These are phyloP conservation scores for Apeltes quadracus DNA, from an alignment of 2,113 vertebrate species.

Conservation along the genomic window DNA sequence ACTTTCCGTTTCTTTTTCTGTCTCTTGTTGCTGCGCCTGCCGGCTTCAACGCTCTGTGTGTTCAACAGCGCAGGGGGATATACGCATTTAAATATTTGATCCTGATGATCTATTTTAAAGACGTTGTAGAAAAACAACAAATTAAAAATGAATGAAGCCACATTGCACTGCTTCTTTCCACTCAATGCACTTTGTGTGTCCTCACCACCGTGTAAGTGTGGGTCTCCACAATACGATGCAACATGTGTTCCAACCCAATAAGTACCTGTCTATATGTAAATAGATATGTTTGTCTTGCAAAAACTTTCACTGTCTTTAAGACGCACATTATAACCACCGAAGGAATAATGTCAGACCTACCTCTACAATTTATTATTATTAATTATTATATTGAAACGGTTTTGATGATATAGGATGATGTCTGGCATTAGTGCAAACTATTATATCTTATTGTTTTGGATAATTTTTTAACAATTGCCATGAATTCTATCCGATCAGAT, in stretches of 20 bases:
- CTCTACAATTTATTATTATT: background rate
- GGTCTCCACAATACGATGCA: conserved; percentile 3
- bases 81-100: background rate
- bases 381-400: background rate
- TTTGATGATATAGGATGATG: background rate
- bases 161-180: conserved; percentile 17
- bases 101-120: background rate
- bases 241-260: background rate
- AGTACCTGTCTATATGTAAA: background rate
- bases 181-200: background rate
- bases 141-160: background rate
- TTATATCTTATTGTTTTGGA: background rate
- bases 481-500: conserved; percentile 78
- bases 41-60: conserved; percentile 15
- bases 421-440: background rate
- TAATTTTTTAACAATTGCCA: background rate
- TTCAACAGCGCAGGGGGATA: background rate
- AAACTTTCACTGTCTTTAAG: background rate
- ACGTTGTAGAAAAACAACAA: background rate
- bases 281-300: background rate
- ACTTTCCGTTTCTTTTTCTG: background rate
- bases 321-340: background rate
- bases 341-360: background rate
- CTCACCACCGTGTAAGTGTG: conserved; percentile 16
- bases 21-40: conserved; percentile 26